Evolutionary conservation across 2,113 vertebrate genomes (phyloP), one percentile per base, ranked within the genome.

Genomic region (Indicator maculatus): DNA sequence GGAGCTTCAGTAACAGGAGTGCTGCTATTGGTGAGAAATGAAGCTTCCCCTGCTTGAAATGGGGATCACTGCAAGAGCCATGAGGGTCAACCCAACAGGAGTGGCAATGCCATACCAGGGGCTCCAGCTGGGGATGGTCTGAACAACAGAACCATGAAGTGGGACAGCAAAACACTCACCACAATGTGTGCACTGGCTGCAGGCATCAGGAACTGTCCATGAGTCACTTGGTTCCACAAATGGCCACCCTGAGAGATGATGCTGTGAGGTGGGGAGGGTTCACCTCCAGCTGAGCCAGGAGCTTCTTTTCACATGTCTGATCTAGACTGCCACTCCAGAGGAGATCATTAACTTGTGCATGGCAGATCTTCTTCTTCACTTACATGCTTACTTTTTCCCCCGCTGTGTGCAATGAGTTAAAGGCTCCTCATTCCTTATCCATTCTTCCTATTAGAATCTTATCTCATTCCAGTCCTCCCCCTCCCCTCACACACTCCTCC

Each of bases 401-500:
- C 28, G 12, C 39, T 56, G 60, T 0, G 3, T 60, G 65, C 67
- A 92, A 96, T 16, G 64, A 92, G 86, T 88, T 86, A 90, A 96
- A 92, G 79, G 50, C 11, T 23, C 14, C 59, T 59, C 41, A 83
- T 79, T 74, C 76, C 41, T 86, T 78, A 72, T 41, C 58, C 36
- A 36, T 65, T 53, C 79, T 91, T 91, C 79, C 72, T 90, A 7
- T 74, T 61, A 76, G 82, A 87, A 82, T 82, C 41, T 94, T 84
- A 64, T 87, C 78, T 93, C 73, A 33, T 83, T 89, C 71, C 58
- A 80, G 65, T 89, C 39, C 12, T 90, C 53, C 30, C 82, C 73
- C 90, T 72, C 69, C 64, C 71, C 38, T 87, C 72, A 60, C 53
- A 20, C 64, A 89, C 83, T 96, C 73, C 73, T 95, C 80, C 73